phyloP scores from a whole-genome alignment of 2,113 vertebrate genomes.

The Scortum barcoo region DNA sequence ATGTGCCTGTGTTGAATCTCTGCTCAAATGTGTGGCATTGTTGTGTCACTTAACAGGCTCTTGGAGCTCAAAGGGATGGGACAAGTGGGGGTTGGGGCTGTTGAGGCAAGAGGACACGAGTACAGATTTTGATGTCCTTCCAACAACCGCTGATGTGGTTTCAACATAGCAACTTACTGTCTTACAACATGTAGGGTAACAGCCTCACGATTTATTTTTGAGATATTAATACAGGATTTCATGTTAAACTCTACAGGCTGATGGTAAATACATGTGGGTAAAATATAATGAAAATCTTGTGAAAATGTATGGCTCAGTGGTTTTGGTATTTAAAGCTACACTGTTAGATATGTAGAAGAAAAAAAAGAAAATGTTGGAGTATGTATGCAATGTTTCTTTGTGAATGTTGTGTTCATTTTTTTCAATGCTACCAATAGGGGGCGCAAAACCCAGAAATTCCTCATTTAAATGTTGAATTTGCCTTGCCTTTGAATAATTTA shows the following conservation, averaged over 20 bases:
- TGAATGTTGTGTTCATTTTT: background rate
- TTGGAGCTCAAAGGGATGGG: background rate
- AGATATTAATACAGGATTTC: background rate
- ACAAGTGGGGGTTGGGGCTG: background rate
- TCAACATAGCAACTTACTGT: conserved; percentile 13
- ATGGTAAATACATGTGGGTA: no score
- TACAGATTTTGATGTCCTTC: conserved; percentile 27
- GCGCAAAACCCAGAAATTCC: background rate
- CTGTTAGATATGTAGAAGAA: background rate
- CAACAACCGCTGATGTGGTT: conserved; percentile 24
- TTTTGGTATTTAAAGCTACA: background rate
- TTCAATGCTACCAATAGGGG: background rate
- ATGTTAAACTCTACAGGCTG: background rate
- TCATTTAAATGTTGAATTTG: conserved; percentile 14
- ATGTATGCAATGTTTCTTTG: background rate
- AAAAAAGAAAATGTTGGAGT: no score
- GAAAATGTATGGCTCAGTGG: no score
- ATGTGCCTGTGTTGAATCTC: background rate
- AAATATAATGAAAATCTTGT: no score
- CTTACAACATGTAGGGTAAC: background rate
- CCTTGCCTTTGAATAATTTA: conserved; percentile 2
- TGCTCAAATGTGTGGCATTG: background rate
- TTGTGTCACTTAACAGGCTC: background rate
- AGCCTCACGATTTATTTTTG: background rate
- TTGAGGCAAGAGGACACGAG: conserved; percentile 18